Percentiles rank a stretch among this genome's conserved stretches.
Conservation (phyloP, 1,140 invertebrate species). For the Anthonomus grandis region DNA sequence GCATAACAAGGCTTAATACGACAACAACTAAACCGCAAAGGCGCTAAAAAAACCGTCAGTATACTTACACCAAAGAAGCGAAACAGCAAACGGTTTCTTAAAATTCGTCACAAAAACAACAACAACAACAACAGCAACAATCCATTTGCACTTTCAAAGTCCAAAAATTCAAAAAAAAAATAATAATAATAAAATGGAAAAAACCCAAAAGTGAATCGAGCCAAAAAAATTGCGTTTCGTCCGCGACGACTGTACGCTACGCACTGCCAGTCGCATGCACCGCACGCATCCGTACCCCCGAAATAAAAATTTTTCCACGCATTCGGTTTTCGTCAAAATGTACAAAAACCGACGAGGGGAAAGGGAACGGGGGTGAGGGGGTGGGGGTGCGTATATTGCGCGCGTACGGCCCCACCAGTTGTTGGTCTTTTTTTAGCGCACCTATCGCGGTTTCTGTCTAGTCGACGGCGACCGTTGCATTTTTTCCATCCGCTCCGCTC, state of each 20-base stretch:
- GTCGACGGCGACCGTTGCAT: slow-evolving; percentile 12
- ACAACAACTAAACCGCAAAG: no score
- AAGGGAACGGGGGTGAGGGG: slow-evolving; percentile 31
- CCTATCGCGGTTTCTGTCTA: slow-evolving; percentile 25
- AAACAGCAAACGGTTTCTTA: no score
- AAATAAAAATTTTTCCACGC: slow-evolving; percentile 32
- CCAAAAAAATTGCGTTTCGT: slow-evolving; percentile 24
- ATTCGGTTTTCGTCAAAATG: slow-evolving; percentile 46
- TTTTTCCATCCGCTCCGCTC: slow-evolving; percentile 13
- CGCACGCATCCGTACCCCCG: slow-evolving; percentile 13
- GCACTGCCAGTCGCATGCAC: slow-evolving; percentile 25
- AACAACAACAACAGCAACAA: no score
- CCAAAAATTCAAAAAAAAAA: background rate
- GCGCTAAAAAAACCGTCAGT: no score
- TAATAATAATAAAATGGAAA: background rate
- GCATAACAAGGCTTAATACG: no score
- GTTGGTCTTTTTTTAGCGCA: slow-evolving; percentile 31
- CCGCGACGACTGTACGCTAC: slow-evolving; percentile 16
- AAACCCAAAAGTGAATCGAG: slow-evolving; percentile 16
- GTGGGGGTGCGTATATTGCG: slow-evolving; percentile 35
- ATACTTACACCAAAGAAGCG: no score
- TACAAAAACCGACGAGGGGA: slow-evolving; percentile 44
- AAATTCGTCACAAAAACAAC: no score
- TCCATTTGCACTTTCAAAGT: slow-evolving; percentile 10
- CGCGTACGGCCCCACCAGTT: slow-evolving; percentile 18